Evolutionary conservation across 2,113 vertebrate species (phyloP).

Genomic region (Anolis carolinensis): DNA sequence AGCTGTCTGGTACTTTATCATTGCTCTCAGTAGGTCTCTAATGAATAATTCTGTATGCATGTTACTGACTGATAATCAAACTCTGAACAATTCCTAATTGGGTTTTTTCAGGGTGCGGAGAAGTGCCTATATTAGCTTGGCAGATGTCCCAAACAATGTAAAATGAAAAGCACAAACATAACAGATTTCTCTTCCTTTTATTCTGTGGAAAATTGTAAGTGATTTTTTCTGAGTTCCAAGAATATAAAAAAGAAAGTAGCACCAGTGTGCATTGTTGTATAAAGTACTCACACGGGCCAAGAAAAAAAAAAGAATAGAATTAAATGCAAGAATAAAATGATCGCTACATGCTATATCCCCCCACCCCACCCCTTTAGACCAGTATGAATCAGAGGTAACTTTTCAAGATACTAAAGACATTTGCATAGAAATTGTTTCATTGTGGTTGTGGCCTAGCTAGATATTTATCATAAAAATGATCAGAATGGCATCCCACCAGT

Average conservation of each 20-base stretch:
- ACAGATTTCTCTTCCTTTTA: slow-evolving; percentile 51
- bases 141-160: slow-evolving; percentile 71
- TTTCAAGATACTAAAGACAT: neutral
- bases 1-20: slow-evolving; percentile 78
- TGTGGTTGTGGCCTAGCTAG: neutral
- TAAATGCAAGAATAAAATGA: slow-evolving; percentile 1
- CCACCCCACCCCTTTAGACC: neutral
- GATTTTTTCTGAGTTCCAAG: slow-evolving; percentile 34
- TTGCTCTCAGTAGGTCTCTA: slow-evolving; percentile 75
- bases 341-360: neutral
- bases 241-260: slow-evolving; percentile 35
- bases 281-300: slow-evolving; percentile 22
- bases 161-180: slow-evolving; percentile 72
- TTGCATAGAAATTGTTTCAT: neutral
- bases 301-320: slow-evolving; percentile 13
- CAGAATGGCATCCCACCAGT: neutral
- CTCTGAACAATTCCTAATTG: slow-evolving; percentile 78
- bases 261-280: slow-evolving; percentile 15
- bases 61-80: slow-evolving; percentile 80
- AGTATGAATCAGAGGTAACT: slow-evolving; percentile 16
- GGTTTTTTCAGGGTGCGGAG: slow-evolving; percentile 74
- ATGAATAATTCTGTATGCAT: slow-evolving; percentile 78
- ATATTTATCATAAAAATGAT: neutral
- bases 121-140: slow-evolving; percentile 68
- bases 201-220: slow-evolving; percentile 33